Evolutionary conservation across 2,888 invertebrate species (phyloP), one percentile per base, ranked within the genome.

Genomic region (Aquatica leii): DNA sequence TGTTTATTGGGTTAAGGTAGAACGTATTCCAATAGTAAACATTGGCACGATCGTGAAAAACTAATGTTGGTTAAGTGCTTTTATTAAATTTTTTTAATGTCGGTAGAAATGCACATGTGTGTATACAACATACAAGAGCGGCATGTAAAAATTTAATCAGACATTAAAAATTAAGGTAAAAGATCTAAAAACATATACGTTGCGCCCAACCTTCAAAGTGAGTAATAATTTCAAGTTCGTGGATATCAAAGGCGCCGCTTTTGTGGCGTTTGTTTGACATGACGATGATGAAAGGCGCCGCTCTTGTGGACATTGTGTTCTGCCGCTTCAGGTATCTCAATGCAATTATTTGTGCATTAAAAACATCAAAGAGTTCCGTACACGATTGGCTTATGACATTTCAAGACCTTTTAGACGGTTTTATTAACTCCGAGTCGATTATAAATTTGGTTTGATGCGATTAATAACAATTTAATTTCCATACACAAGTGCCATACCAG

Each of bases 201-300:
- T 49, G 18, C 54, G 49, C 52, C 48, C 40, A 54, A 48, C 55
- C 71, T 67, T 71, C 71, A 72, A 72, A 72, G 71, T 64, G 63
- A 64, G 69, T 67, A 70, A 69, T 71, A 71, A 71, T 71, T 71
- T 71, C 69, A 69, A 66, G 68, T 71, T 70, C 70, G 68, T 70
- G 65, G 65, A 68, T 65, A 61, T 72, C 71, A 72, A 72, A 72
- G 69, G 61, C 59, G 66, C 71, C 71, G 71, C 71, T 59, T 62
- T 40, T 35, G 46, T 56, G 56, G 57, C 24, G 57, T 65, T 65
- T 65, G 60, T 61, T 65, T 65, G 65, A 65, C 60, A 61, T 65
- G 57, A 56, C 49, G 49, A 53, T 53, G 57, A 65, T 60, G 51
- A 61, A 65, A 65, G 58, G 61, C 35, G 54, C 65, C 65, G 65